Base-by-base conservation (phyloP, 2,888 invertebrate species). In the Mythimna vitellina region DNA sequence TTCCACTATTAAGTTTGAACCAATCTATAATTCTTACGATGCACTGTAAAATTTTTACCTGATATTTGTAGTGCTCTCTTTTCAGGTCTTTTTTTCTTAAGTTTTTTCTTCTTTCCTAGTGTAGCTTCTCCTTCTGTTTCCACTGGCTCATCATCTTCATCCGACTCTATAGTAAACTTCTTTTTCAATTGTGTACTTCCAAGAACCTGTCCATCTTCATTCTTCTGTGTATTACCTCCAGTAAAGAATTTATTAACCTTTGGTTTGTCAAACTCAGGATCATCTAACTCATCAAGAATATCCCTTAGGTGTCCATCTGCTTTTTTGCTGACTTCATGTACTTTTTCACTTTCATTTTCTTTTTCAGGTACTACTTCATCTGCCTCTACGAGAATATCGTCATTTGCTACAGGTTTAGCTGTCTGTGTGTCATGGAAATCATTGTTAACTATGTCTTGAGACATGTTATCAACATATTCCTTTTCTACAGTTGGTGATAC, bases 161-260 rank as follows among this genome's bases (percentile, higher is more conserved):
- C 96, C 25, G 96, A 96, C 75, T 96, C 95, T 57, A 96, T 95
- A 0, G 92, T 84, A 63, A 95, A 93, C 81, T 91, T 95, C 82
- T 94, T 96, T 81, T 92, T 95, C 42, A 86, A 64, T 57, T 89
- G 88, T 68, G 73, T 84, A 77, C 80, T 87, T 70, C 76, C 81
- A 42, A 61, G 22, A 46, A 69, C 63, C 32, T 29, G 65, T 14
- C 74, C 77, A 64, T 82, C 78, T 70, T 80, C 84, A 63, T 83
- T 85, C 54, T 85, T 85, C 57, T 85, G 81, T 65, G 58, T 82
- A 46, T 56, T 76, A 42, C 82, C 83, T 54, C 88, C 88, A 66
- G 81, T 86, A 69, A 94, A 93, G 81, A 91, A 95, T 81, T 91
- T 94, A 67, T 93, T 92, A 32, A 87, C 87, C 76, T 92, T 94